Conservation (phyloP, 2,888 invertebrate species). For the Sesamia inferens region DNA sequence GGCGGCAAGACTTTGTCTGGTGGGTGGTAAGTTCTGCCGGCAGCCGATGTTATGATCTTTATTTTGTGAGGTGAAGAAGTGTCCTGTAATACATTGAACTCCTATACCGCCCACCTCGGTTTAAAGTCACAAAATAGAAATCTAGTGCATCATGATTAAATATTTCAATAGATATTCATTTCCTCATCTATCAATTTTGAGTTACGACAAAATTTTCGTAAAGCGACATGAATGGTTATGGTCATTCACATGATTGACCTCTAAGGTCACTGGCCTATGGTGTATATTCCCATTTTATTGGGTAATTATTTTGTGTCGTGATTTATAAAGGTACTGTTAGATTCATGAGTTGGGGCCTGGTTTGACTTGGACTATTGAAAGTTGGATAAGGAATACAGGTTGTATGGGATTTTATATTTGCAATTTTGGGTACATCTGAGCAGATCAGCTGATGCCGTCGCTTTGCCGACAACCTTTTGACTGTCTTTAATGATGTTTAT, state of each 20-base stretch:
- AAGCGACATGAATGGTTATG: slow-evolving; percentile 46
- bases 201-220: slow-evolving; percentile 50
- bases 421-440: background rate
- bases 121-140: too few species aligned
- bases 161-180: slow-evolving; percentile 12
- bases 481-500: too few species aligned
- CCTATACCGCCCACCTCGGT: too few species aligned
- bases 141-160: background rate
- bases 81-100: too few species aligned
- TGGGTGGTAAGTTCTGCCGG: too few species aligned
- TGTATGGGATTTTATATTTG: too few species aligned
- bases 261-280: slow-evolving; percentile 56
- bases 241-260: slow-evolving; percentile 54
- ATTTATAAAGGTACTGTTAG: slow-evolving; percentile 71
- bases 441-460: background rate
- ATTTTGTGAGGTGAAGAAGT: too few species aligned
- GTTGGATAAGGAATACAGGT: slow-evolving; percentile 40
- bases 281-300: slow-evolving; percentile 72
- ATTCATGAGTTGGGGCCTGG: slow-evolving; percentile 66
- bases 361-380: slow-evolving; percentile 56
- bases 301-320: slow-evolving; percentile 73
- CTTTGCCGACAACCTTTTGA: too few species aligned
- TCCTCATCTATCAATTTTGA: slow-evolving; percentile 50
- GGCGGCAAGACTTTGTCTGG: too few species aligned
- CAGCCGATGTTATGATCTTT: too few species aligned